Percentiles rank a stretch among this genome's conserved stretches.
phyloP scores from a whole-genome alignment of 2,113 vertebrate genomes.

The Atlantisia rogersi region DNA sequence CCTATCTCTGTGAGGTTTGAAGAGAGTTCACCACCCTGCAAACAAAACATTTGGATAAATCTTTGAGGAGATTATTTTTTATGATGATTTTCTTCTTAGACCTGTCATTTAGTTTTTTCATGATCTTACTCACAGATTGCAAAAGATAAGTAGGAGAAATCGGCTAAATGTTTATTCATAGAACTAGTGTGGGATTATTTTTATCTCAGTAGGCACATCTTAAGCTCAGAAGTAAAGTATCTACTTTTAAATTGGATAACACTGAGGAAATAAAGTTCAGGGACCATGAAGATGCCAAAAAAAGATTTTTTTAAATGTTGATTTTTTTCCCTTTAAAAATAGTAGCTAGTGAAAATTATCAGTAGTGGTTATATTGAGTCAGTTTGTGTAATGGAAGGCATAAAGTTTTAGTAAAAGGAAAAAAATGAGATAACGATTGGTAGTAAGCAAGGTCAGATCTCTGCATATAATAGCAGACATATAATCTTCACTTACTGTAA shows the following conservation, averaged over 20 bases:
- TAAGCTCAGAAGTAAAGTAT: background rate
- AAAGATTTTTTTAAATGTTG: background rate
- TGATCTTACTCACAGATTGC: background rate
- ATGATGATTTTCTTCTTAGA: background rate
- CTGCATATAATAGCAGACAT: background rate
- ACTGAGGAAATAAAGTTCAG: background rate
- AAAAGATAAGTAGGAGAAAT: constrained; percentile 5
- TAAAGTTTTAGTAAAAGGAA: background rate
- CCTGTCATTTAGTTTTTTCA: background rate
- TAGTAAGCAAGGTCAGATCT: background rate
- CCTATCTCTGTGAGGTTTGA: background rate
- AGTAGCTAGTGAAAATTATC: background rate
- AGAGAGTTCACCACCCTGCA: background rate
- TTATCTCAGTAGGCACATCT: constrained; percentile 18
- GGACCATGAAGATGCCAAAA: background rate
- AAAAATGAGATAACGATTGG: background rate
- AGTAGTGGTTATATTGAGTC: background rate
- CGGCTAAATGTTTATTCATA: background rate
- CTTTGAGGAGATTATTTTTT: background rate
- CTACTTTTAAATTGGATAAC: background rate
- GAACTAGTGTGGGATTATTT: constrained; percentile 11
- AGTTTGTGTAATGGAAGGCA: background rate
- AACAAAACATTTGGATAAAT: background rate
- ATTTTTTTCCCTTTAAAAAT: background rate
- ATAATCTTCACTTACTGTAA: background rate